Conservation (phyloP, 2,888 invertebrate species). For the Troilus luridus region DNA sequence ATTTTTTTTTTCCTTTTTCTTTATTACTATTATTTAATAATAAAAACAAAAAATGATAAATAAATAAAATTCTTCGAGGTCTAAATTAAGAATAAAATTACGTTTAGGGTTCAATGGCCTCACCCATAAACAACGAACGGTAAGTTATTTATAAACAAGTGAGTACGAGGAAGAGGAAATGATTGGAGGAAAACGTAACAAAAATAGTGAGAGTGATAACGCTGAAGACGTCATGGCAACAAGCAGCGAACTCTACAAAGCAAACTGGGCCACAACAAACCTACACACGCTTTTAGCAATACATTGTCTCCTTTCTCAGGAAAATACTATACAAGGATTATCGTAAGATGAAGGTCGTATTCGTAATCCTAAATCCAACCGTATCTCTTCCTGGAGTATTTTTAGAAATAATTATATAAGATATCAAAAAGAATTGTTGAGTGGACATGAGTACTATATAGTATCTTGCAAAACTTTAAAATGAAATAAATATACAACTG, state of each 20-base stretch:
- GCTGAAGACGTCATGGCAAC: conserved; percentile 28
- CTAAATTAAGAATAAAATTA: neutral
- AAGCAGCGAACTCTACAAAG: conserved; percentile 49
- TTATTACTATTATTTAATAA: neutral
- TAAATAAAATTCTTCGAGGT: neutral
- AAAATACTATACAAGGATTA: conserved; percentile 31
- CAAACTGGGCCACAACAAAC: conserved; percentile 22
- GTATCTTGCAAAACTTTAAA: neutral
- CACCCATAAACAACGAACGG: neutral
- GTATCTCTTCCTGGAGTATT: neutral
- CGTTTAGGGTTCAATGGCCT: neutral
- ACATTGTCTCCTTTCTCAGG: neutral
- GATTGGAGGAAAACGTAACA: neutral
- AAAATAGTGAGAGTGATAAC: conserved; percentile 41
- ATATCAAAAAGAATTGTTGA: neutral
- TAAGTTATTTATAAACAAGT: neutral
- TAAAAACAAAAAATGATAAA: neutral
- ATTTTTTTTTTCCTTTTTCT: neutral
- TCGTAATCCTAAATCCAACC: neutral
- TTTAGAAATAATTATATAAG: neutral
- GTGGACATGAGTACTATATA: neutral
- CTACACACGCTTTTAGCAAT: conserved; percentile 34
- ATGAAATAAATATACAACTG: neutral
- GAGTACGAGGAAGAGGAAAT: conserved; percentile 25
- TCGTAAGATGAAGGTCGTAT: neutral